Evolutionary conservation across 2,797 vertebrate genomes (phyloP), one percentile per base, ranked within the genome.

Genomic region (Eremophila alpestris): DNA sequence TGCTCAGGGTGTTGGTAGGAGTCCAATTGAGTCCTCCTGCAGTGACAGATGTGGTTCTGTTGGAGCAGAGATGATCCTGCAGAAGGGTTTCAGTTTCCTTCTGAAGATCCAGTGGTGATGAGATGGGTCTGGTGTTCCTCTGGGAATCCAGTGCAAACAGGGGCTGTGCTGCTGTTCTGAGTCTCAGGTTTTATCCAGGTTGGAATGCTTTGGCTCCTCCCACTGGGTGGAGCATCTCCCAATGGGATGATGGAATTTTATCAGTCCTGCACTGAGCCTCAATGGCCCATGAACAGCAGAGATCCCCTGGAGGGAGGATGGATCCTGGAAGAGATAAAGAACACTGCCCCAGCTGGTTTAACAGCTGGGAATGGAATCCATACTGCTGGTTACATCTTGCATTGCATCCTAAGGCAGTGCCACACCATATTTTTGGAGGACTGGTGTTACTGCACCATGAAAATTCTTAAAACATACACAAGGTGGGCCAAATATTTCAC

Each of bases 401-500:
- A 60, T 20, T 60, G 17, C 26, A 60, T 5, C 17, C 26, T 9
- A 20, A 60, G 36, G 27, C 36, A 29, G 17, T 40, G 12, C 26
- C 9, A 21, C 24, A 27, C 2, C 0, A 1, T 32, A 3, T n/a
- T 12, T 83, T 87, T 78, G 48, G 38, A 59, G 19, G 36, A 73
- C 43, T 36, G 24, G 1, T 16, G 21, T 38, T 30, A 41, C 2
- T 36, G 18, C 30, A 29, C 12, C 65, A n/a, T 22, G 41, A 69
- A 92, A 90, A 69, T 21, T 15, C 11, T 36, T 40, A 2, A 62
- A 93, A 48, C 20, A 24, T 1, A 16, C 3, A n/a, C 3, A 23
- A 0, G 0, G 0, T 38, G 38, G 40, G 30, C 5, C 0, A 0
- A 69, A 20, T 63, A 34, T 40, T 75, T 82, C 48, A 63, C 29